Base-by-base conservation (phyloP, 2,797 vertebrate genomes). In the Cottoperca gobio region DNA sequence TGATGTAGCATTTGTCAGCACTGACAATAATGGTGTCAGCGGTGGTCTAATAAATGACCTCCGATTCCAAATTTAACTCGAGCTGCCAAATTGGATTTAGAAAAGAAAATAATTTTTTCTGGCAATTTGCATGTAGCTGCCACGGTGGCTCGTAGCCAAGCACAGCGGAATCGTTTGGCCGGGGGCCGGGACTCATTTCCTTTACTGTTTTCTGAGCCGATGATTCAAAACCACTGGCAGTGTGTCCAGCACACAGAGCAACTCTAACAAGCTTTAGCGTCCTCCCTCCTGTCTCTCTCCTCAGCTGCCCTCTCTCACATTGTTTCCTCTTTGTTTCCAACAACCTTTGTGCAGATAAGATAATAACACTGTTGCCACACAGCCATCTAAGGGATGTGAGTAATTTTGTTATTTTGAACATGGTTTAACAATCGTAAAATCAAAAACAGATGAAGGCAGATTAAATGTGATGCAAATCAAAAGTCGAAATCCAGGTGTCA, bases 1-100 rank as follows among this genome's bases (percentile, higher is more conserved):
- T 31, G 39, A 53, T 26, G 21, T 40, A 8, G 39, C 35, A 49
- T 71, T 63, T 54, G 50, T 63, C 31, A 21, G 48, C 39, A 52
- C 37, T 42, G 49, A 42, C 21, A 24, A 21, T 40, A 21, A 42
- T 17, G 6, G 23, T 24, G 59, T 46, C 59, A 55, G 35, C 13
- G 52, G 5, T 40, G 3, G 16, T 63, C n/a, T 16, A 40, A 43
- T 58, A 49, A 70, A 81, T 67, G 13, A 73, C 31, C 46, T 45
- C 52, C n/a, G 26, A 60, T 49, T 67, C 26, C 35, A 45, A 45
- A 73, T 64, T 53, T 61, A 40, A 55, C 49, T 57, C 14, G 23
- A 81, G 45, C 52, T 60, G 72, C 75, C 65, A 79, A 81, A 74
- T 63, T 69, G 62, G 60, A 72, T 72, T 74, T 43, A 17, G 61